Base-by-base conservation (phyloP, 2,797 vertebrate genomes). In the Epinephelus coioides region DNA sequence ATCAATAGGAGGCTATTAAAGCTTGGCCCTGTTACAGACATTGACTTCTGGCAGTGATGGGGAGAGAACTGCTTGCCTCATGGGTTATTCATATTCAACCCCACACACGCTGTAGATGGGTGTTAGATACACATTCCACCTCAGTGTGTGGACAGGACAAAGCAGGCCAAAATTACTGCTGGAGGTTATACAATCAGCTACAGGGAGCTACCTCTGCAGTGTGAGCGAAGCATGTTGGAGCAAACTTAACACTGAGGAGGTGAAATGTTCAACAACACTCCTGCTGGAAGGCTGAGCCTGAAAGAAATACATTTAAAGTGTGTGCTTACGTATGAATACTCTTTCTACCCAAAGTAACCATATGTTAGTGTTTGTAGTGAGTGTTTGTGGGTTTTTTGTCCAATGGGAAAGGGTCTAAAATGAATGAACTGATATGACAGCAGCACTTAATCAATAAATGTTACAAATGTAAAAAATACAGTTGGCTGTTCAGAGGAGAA, bases 1-100 rank as follows among this genome's bases (percentile, higher is more conserved):
- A 93, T 95, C 94, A 88, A 95, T 95, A 95, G 68, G 76, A 91
- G 86, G 90, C 92, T 94, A 94, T 95, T 95, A 95, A 88, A 88
- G 88, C 84, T 91, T 89, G 94, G 93, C 91, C 89, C 86, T 86
- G 84, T 94, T 93, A 92, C 92, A 94, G 88, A 74, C 79, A 94
- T 91, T 89, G 92, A 95, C 90, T 88, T 88, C 73, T 91, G 69
- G 82, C 73, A 81, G 78, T 6, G 53, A 78, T 73, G 75, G 77
- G 69, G 74, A 74, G 76, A 64, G 70, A 74, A 76, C 73, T 68
- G 70, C 80, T 30, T 30, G 27, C 27, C 82, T 88, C 86, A 88
- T 90, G 89, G 86, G 83, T 91, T 91, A 92, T 93, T 94, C 89
- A 94, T 91, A 57, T 79, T 71, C 87, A 76, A 18, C 46, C 73